Evolutionary conservation across 1,140 invertebrate genomes (phyloP), one percentile per base, ranked within the genome.

Genomic region (Asobara japonica): DNA sequence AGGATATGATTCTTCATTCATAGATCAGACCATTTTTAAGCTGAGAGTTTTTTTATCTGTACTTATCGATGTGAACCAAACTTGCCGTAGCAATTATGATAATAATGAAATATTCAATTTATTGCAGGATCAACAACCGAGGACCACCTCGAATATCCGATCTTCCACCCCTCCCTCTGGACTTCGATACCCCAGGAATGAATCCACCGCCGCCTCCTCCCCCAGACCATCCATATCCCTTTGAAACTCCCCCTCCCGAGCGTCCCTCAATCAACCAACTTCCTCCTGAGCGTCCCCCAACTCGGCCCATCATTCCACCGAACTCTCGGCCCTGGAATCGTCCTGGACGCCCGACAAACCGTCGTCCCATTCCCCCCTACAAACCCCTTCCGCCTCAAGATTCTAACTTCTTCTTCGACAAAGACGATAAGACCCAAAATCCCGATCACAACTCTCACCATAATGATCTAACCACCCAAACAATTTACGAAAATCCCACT

Each of bases 121-220:
- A 64, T 76, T 90, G 89, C 0, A 91, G 95, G 72, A 97, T 97
- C 33, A 97, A 97, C 79, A 96, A 97, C 81, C 87, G 96, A 56
- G 95, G 95, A 1, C 95, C 95, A 0, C 94, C 94, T 0, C 89
- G 93, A 62, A 93, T 95, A 64, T 91, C 93, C 0, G 94, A 95
- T 77, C 87, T 93, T 2, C 92, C 93, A 16, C 83, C 83, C 0
- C 78, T 94, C 30, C 91, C 90, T 1, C 87, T 91, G 13, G 92
- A 94, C 67, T 92, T 94, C 71, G 93, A 95, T 78, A 89, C 90
- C 6, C 87, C 89, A 0, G 87, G 89, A 8, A 85, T 86, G 80
- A 85, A 83, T 76, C 86, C 87, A 6, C 86, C 87, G 3, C 88
- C 88, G 0, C 89, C 89, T 0, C 88, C 89, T 0, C 87, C 65